Conservation (phyloP, 1,140 invertebrate species). For the Sarcophaga peregrina region DNA sequence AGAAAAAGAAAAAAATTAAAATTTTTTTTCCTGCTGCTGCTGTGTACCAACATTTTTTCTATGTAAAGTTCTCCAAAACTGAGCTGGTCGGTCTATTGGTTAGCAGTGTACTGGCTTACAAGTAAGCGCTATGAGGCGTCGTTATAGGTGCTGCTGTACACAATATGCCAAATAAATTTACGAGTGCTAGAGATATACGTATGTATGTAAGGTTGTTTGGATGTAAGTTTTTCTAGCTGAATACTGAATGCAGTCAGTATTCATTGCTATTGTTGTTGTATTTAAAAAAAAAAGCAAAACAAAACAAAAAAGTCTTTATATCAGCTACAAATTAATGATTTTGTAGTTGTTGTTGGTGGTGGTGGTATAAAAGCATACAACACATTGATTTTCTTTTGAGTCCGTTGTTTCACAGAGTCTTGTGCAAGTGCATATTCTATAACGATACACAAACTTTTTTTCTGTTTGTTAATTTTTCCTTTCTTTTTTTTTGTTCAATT, state of each 20-base stretch:
- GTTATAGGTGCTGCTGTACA: not conserved
- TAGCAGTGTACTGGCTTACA: no score
- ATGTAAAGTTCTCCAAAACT: slow-evolving; percentile 10
- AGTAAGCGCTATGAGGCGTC: no score
- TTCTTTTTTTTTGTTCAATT: not conserved
- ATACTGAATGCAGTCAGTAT: not conserved
- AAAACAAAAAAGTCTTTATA: no score
- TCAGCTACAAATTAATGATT: not conserved
- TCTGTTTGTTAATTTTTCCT: not conserved
- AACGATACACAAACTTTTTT: not conserved
- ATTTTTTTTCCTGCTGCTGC: not conserved
- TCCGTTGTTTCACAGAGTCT: slow-evolving; percentile 64
- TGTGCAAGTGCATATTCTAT: slow-evolving; percentile 59
- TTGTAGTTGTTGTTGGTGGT: slow-evolving; percentile 43
- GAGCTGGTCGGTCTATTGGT: not conserved
- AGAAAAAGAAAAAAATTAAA: not conserved
- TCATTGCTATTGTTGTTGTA: not conserved
- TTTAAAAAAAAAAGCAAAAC: no score
- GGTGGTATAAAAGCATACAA: slow-evolving; percentile 65
- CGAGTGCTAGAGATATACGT: not conserved
- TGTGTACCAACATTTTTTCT: not conserved
- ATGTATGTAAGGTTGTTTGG: not conserved
- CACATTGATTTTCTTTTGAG: slow-evolving; percentile 66
- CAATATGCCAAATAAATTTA: not conserved
- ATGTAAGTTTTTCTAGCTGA: not conserved